phyloP scores from a whole-genome alignment of 2,888 invertebrate species.

The Ennomos fuscantarius region DNA sequence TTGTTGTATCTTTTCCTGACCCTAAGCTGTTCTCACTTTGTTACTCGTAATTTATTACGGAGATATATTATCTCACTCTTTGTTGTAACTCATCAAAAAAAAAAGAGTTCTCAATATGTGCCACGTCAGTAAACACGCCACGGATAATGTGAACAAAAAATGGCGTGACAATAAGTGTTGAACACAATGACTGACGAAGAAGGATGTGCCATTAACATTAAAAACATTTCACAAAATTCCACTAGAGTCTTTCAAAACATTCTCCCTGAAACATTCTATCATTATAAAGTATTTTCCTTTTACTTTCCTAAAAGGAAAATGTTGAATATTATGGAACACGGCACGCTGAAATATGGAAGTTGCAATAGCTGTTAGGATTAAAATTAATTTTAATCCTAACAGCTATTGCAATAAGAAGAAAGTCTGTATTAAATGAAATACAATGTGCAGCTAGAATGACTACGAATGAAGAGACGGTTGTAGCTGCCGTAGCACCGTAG shows the following conservation, averaged over 20 bases:
- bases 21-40: slow-evolving; percentile 33
- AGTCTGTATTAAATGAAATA: slow-evolving; percentile 14
- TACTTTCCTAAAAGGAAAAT: slow-evolving; percentile 19
- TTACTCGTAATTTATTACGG: slow-evolving; percentile 40
- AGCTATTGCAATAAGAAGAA: no score
- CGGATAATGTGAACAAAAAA: slow-evolving; percentile 41
- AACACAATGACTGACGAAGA: slow-evolving; percentile 42
- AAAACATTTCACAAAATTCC: slow-evolving; percentile 37
- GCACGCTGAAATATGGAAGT: slow-evolving; percentile 18
- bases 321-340: slow-evolving; percentile 15
- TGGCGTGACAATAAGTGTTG: slow-evolving; percentile 41
- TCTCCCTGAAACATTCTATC: slow-evolving; percentile 31
- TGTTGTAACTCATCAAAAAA: slow-evolving; percentile 40
- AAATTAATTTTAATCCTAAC: slow-evolving; percentile 20
- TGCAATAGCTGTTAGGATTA: slow-evolving; percentile 16
- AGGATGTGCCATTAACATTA: slow-evolving; percentile 43
- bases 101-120: slow-evolving; percentile 34
- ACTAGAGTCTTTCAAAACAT: slow-evolving; percentile 29
- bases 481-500: slow-evolving; percentile 27
- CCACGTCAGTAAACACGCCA: slow-evolving; percentile 40
- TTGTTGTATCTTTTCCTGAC: slow-evolving; percentile 33
- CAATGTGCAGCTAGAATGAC: slow-evolving; percentile 2
- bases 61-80: slow-evolving; percentile 36
- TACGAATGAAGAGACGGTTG: slow-evolving; percentile 6
- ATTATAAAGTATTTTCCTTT: slow-evolving; percentile 31